Evolutionary conservation across 1,140 invertebrate species (phyloP).

Genomic region (Bactericera cockerelli): DNA sequence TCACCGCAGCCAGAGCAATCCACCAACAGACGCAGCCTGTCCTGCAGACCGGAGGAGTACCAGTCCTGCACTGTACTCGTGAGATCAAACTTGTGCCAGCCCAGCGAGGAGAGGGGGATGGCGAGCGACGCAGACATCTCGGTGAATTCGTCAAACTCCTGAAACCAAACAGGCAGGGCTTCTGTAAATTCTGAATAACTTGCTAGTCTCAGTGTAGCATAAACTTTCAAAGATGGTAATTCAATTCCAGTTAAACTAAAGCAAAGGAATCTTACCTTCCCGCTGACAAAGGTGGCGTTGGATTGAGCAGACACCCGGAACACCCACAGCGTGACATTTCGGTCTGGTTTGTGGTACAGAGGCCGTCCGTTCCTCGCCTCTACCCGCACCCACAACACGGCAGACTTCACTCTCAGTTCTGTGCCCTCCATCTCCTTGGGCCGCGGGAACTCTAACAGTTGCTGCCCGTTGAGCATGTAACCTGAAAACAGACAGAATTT

Average conservation of each 20-base stretch:
- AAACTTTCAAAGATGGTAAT: no score
- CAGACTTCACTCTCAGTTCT: conserved; percentile 49
- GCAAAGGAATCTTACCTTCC: conserved; percentile 42
- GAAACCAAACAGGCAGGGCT: conserved; percentile 19
- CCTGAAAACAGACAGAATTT: conserved; percentile 37
- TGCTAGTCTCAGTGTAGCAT: background rate
- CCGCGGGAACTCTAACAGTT: conserved; percentile 65
- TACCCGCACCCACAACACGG: conserved; percentile 57
- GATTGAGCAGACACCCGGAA: conserved; percentile 36
- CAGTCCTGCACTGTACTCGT: conserved; percentile 56
- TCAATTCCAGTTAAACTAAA: no score
- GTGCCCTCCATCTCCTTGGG: conserved; percentile 32
- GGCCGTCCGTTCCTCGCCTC: conserved; percentile 35
- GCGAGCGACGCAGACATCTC: conserved; percentile 51
- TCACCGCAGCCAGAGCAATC: conserved; percentile 73
- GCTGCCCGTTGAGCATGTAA: conserved; percentile 61
- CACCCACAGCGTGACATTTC: conserved; percentile 47
- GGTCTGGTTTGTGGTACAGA: conserved; percentile 24
- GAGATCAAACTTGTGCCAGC: conserved; percentile 78
- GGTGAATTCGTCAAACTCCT: conserved; percentile 41
- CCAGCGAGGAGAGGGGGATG: conserved; percentile 46
- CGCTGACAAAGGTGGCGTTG: conserved; percentile 39
- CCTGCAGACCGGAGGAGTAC: conserved; percentile 38
- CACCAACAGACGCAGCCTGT: conserved; percentile 55
- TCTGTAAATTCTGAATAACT: background rate